Conservation (phyloP, 2,797 vertebrate species). For the Cryptoblepharus egeriae region DNA sequence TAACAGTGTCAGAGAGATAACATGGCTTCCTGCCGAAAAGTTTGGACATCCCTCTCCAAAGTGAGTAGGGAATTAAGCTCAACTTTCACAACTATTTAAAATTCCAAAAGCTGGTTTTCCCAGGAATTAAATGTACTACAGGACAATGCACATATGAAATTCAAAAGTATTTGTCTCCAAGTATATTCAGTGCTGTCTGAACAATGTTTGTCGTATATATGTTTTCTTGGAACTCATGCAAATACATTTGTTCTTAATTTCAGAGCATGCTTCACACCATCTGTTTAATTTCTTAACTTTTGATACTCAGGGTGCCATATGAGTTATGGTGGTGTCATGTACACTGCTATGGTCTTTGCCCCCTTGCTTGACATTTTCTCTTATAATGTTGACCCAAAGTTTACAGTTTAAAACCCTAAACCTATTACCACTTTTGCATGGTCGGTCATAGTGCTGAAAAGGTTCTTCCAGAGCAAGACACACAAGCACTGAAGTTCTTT, state of each 20-base stretch:
- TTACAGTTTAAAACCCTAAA: background rate
- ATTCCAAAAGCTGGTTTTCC: slow-evolving; percentile 26
- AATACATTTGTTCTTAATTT: slow-evolving; percentile 19
- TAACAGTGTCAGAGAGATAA: too few relatives aligned
- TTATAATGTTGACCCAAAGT: background rate
- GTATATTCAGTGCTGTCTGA: background rate
- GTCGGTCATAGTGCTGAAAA: slow-evolving; percentile 19
- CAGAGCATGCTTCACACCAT: slow-evolving; percentile 41
- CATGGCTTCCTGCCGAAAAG: too few relatives aligned
- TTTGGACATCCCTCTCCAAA: too few relatives aligned
- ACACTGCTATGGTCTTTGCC: slow-evolving; percentile 9
- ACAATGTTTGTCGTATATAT: background rate
- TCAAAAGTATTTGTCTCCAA: slow-evolving; percentile 2
- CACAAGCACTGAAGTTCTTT: background rate
- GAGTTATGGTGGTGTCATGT: slow-evolving; percentile 4
- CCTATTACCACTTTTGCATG: background rate
- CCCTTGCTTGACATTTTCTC: background rate
- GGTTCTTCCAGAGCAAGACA: background rate
- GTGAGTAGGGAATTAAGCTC: background rate
- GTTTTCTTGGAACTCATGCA: slow-evolving; percentile 24
- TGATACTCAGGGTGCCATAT: slow-evolving; percentile 4
- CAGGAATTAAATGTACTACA: slow-evolving; percentile 14
- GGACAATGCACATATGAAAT: background rate
- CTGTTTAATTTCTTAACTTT: slow-evolving; percentile 28
- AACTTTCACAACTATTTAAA: background rate